phyloP scores from a whole-genome alignment of 2,113 vertebrate genomes.

The Salvelinus fontinalis region DNA sequence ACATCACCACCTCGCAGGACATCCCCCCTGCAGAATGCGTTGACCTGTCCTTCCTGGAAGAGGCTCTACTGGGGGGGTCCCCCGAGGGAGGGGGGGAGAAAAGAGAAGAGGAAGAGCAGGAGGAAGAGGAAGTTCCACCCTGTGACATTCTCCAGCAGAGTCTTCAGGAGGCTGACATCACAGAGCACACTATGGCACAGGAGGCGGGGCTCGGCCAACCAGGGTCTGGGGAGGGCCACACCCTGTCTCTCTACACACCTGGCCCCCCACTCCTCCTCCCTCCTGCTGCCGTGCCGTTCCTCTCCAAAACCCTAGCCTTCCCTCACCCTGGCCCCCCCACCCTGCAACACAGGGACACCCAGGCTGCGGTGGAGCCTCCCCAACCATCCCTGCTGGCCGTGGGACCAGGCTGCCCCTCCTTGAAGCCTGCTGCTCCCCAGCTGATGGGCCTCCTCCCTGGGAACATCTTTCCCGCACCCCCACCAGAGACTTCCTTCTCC shows the following conservation, averaged over 20 bases:
- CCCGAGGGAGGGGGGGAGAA: constrained; percentile 63
- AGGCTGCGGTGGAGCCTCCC: constrained; percentile 67
- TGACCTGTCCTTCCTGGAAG: constrained; percentile 80
- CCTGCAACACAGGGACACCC: constrained; percentile 69
- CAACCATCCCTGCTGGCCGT: constrained; percentile 77
- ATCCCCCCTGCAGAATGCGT: constrained; percentile 72
- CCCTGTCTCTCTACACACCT: constrained; percentile 66
- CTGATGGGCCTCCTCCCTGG: constrained; percentile 77
- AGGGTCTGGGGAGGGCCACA: constrained; percentile 57
- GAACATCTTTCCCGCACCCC: constrained; percentile 71
- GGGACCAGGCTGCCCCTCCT: constrained; percentile 75
- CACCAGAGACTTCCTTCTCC: constrained; percentile 71
- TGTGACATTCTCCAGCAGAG: constrained; percentile 80
- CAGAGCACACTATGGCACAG: constrained; percentile 77
- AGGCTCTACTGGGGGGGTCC: constrained; percentile 76
- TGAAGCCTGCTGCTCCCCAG: constrained; percentile 74
- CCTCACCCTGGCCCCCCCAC: constrained; percentile 35
- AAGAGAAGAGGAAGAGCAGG: constrained; percentile 38
- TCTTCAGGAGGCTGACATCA: constrained; percentile 80
- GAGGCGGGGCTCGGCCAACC: constrained; percentile 69
- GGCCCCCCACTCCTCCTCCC: constrained; percentile 59
- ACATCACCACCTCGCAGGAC: constrained; percentile 65
- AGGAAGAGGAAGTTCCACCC: constrained; percentile 60
- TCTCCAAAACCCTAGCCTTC: constrained; percentile 66
- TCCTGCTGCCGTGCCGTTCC: constrained; percentile 47